Percentiles rank a stretch among this genome's conserved stretches.
Evolutionary conservation across 2,888 invertebrate genomes (phyloP).

Genomic region (Leistus spinibarbis): DNA sequence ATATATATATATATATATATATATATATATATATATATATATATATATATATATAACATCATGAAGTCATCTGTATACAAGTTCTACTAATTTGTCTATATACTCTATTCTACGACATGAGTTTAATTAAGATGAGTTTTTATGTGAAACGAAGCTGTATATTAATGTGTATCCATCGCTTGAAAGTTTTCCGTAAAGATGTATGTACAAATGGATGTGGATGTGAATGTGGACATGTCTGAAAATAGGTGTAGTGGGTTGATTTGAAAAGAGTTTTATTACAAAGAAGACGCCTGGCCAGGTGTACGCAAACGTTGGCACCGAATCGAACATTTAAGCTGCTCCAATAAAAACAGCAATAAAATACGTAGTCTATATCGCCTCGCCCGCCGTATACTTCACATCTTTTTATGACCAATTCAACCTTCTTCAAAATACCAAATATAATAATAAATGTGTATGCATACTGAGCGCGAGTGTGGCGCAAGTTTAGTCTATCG

Average conservation of each 20-base stretch:
- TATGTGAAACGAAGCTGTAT: too few species aligned
- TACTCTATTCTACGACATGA: too few species aligned
- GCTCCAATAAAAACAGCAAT: slow-evolving; percentile 7
- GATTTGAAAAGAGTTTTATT: background rate
- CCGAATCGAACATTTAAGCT: background rate
- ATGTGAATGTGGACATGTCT: background rate
- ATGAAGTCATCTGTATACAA: background rate
- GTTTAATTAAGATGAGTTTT: too few species aligned
- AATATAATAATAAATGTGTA: slow-evolving; percentile 19
- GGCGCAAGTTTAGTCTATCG: background rate
- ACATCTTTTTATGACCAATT: slow-evolving; percentile 28
- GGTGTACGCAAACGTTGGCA: slow-evolving; percentile 1
- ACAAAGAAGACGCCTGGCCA: background rate
- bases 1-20: background rate
- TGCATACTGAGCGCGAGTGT: background rate
- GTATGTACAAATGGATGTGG: too few species aligned
- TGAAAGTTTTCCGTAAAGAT: too few species aligned
- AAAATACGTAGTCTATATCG: slow-evolving; percentile 9
- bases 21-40: background rate
- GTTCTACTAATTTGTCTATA: background rate
- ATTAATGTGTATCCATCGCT: too few species aligned
- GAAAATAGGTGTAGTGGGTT: background rate
- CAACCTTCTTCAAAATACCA: slow-evolving; percentile 8
- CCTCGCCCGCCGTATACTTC: slow-evolving; percentile 18
- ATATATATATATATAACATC: too few species aligned